Base-by-base conservation (phyloP, 2,888 invertebrate species). In the Cacoxenus indagator region DNA sequence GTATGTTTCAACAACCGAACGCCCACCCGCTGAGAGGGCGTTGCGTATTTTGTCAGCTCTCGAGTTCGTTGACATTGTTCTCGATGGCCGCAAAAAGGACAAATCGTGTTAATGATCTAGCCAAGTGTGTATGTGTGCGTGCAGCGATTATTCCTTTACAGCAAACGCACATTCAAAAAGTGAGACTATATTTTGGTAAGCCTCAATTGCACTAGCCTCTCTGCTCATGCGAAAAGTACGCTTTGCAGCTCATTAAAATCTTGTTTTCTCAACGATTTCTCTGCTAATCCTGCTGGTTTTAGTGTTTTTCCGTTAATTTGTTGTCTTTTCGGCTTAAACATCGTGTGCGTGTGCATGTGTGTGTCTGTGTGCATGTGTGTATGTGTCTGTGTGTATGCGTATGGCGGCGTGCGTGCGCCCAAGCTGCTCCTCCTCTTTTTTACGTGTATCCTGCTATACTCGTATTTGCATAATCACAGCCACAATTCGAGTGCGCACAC, bases 21-120 rank as follows among this genome's bases (percentile, higher is more conserved):
- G 55, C 27, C 55, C 27, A 67, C 78, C 78, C 54, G 81, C 81
- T 78, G 77, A 73, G 81, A 75, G 76, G 80, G 80, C 80, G 81
- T 81, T 74, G 61, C 67, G 72, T 72, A 77, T 78, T 76, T 72
- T 57, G n/a, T 8, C 31, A 14, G 11, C 9, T 59, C 14, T 57
- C 29, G 14, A 37, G 22, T 17, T 11, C 70, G 66, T 75, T 69
- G 11, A 69, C 67, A 71, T 67, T 69, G 62, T 59, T 65, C 37
- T 54, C 46, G 55, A 26, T 54, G 65, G 14, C 26, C 72, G 73
- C 76, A 71, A 75, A 81, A 81, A 81, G 80, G 81, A 73, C 80
- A 81, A 81, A 65, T 67, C 68, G 67, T 71, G 68, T 75, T 70
- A 75, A 72, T 72, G 73, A 73, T n/a, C n/a, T n/a, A n/a, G n/a